Conservation (phyloP, 2,113 vertebrate species). For the Nesogale talazaci region DNA sequence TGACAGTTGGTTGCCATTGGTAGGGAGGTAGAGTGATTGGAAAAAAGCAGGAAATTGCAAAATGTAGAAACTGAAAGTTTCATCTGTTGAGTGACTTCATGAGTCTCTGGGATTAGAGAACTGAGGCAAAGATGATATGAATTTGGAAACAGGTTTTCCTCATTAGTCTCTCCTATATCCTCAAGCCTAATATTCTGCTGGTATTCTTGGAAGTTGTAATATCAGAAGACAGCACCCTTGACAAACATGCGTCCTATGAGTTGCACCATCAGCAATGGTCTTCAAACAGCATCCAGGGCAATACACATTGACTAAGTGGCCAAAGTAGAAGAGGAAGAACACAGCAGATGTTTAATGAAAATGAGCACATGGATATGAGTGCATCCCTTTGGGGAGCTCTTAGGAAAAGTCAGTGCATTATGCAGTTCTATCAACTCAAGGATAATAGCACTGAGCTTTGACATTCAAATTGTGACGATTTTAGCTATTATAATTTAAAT, state of each 20-base stretch:
- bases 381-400: neutral
- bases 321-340: slow-evolving; percentile 1
- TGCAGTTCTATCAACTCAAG: neutral
- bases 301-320: neutral
- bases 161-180: neutral
- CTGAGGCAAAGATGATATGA: neutral
- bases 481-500: slow-evolving; percentile 32
- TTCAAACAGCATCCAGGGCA: neutral
- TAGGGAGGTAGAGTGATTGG: neutral
- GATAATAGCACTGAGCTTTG: neutral
- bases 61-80: neutral
- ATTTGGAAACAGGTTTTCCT: neutral
- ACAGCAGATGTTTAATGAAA: neutral
- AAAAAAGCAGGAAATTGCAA: neutral
- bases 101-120: neutral
- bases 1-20: neutral
- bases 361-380: neutral
- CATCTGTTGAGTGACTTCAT: neutral
- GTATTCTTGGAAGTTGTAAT: slow-evolving; percentile 34
- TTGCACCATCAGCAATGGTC: neutral
- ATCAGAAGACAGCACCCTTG: neutral
- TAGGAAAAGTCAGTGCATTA: neutral
- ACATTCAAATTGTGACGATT: slow-evolving; percentile 5
- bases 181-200: neutral
- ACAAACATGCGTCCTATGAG: neutral